Evolutionary conservation across 2,888 invertebrate species (phyloP).

Genomic region (Saturnia pavonia): DNA sequence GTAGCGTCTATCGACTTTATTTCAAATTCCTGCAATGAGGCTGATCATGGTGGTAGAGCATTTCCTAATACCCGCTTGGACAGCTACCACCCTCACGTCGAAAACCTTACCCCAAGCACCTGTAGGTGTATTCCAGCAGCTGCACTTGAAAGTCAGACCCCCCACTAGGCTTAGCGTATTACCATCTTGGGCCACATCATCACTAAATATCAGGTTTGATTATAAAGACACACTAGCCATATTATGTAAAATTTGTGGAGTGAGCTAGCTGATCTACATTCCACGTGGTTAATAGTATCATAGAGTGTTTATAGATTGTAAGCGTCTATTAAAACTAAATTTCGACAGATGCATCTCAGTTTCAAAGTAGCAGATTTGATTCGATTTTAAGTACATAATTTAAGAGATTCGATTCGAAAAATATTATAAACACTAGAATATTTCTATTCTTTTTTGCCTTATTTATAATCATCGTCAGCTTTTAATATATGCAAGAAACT

Average conservation of each 20-base stretch:
- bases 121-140: no score
- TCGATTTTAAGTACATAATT: neutral
- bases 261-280: neutral
- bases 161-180: no score
- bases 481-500: neutral
- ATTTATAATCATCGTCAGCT: no score
- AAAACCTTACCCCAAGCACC: no score
- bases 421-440: neutral
- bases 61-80: no score
- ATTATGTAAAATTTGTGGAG: neutral
- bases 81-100: no score
- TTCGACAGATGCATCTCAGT: neutral
- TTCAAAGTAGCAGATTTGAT: neutral
- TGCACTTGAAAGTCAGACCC: no score
- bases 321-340: neutral
- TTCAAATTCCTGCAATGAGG: no score
- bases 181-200: no score
- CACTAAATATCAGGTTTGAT: no score
- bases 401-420: neutral
- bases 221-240: neutral
- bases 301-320: slow-evolving; percentile 1
- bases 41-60: no score
- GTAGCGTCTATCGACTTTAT: no score
- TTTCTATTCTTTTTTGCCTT: neutral
- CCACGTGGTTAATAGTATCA: neutral